phyloP scores from a whole-genome alignment of 2,113 vertebrate species.

The Campylorhamphus procurvoides region DNA sequence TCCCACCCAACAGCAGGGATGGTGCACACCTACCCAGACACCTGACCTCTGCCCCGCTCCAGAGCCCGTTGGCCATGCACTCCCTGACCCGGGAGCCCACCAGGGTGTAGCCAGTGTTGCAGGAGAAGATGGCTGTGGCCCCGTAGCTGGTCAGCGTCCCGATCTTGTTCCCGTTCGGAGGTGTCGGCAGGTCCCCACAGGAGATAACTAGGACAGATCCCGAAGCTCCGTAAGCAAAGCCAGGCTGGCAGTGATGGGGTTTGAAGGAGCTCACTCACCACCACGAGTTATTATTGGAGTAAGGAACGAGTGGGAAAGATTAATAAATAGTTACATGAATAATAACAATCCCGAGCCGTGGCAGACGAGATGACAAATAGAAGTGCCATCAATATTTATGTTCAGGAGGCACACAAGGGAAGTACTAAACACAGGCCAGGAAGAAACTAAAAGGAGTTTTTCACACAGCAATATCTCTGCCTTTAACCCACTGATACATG shows the following conservation, averaged over 20 bases:
- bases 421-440: background rate
- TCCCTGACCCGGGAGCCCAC: constrained; percentile 94
- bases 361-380: background rate
- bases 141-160: constrained; percentile 90
- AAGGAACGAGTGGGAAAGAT: background rate
- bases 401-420: background rate
- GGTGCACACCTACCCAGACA: constrained; percentile 85
- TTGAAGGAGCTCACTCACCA: fast-evolving
- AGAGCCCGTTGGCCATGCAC: constrained; percentile 97
- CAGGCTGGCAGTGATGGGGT: fast-evolving
- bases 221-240: background rate
- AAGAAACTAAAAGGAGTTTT: background rate
- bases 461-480: background rate
- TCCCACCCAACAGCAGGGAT: background rate
- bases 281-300: fast-evolving
- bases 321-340: background rate
- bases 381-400: background rate
- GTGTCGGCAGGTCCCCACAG: constrained; percentile 90
- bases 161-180: constrained; percentile 94
- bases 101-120: constrained; percentile 95
- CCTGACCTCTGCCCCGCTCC: constrained; percentile 92
- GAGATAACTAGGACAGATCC: constrained; percentile 86
- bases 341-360: fast-evolving
- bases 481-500: background rate
- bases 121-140: constrained; percentile 97